Evolutionary conservation across 2,113 vertebrate genomes (phyloP).

Genomic region (Urocolius indicus): DNA sequence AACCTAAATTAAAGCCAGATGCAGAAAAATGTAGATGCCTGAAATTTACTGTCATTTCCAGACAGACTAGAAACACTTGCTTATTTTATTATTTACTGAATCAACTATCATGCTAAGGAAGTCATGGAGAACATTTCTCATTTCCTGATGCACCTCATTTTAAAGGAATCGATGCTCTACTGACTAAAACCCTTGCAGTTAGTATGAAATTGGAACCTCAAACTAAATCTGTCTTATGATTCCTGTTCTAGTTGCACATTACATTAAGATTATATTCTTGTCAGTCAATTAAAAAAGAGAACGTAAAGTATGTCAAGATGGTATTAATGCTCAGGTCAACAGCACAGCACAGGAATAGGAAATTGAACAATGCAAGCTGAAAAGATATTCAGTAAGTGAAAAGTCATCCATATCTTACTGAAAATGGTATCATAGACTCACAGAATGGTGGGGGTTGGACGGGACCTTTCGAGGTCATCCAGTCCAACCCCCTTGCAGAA

Average conservation of each 20-base stretch:
- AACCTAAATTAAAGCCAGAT: constrained; percentile 77
- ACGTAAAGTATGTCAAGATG: not conserved
- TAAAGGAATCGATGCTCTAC: not conserved
- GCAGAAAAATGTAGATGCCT: constrained; percentile 52
- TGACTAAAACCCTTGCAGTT: not conserved
- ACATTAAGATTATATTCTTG: not conserved
- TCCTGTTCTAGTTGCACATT: not conserved
- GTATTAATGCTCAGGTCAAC: not conserved
- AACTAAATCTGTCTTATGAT: not conserved
- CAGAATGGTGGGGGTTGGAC: no score
- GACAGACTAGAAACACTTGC: constrained; percentile 39
- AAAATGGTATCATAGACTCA: not conserved
- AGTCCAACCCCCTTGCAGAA: no score
- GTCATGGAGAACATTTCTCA: not conserved
- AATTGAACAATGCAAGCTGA: not conserved
- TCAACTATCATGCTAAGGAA: constrained; percentile 23
- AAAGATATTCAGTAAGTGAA: not conserved
- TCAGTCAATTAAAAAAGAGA: not conserved
- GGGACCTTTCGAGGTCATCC: no score
- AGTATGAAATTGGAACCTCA: not conserved
- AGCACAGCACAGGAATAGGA: not conserved
- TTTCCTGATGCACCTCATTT: not conserved
- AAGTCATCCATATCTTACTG: not conserved
- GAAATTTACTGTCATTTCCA: constrained; percentile 29
- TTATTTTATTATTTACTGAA: constrained; percentile 41